Base-by-base conservation (phyloP, 2,797 vertebrate genomes). In the Eptatretus atami region DNA sequence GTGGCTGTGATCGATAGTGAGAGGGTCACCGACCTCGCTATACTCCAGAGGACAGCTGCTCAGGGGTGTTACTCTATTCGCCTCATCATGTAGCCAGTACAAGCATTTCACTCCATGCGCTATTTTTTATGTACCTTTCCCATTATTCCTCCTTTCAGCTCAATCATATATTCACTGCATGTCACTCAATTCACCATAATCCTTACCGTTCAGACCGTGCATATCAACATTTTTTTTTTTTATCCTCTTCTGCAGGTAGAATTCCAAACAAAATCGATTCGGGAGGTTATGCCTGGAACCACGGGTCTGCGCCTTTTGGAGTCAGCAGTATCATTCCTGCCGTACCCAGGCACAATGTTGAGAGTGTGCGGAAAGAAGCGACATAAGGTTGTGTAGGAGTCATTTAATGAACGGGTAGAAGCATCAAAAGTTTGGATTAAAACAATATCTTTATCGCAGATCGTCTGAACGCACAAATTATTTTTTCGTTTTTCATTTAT, bases 221-320 rank as follows among this genome's bases (percentile, higher is more conserved):
- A 44, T 8, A 44, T 44, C 31, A 44, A 8, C 6, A 64, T n/a
- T 31, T 10, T n/a, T 31, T 10, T 65, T 13, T 13, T 12, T 15
- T 19, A 19, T 19, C 1, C 12, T 52, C n/a, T 10, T 64, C n/a
- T 9, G 3, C 71, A 94, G 87, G 86, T 93, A 77, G 92, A 0
- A 93, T 1, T 92, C 19, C 76, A 76, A 54, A 82, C 87, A 0
- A 81, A 84, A 69, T 82, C 79, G 0, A 80, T 83, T 53, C 77
- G 75, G 52, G 79, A 75, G 70, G 75, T 90, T 57, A 81, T 78
- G 0, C 78, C 81, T 0, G 82, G 84, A 67, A 90, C 84, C 84
- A 0, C 75, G 86, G 11, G 86, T 94, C 67, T 94, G 88, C 9
- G 85, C 88, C 65, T 92, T 90, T 71, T 93, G 86, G 86, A 94